Evolutionary conservation across 1,140 invertebrate species (phyloP), one percentile per base, ranked within the genome.

Genomic region (Formica selysi): DNA sequence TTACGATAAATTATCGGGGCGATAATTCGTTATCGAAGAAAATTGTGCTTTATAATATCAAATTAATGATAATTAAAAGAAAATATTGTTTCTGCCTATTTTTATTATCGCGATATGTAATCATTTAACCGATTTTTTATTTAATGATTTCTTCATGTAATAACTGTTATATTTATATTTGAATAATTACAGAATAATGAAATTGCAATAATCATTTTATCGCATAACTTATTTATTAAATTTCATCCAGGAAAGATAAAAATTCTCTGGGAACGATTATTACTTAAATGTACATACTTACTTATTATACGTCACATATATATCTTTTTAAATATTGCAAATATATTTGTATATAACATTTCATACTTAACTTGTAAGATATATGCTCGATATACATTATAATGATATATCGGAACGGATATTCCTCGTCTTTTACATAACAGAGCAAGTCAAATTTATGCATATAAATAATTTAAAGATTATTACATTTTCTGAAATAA

Each of bases 391-490:
- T 78, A 41, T 65, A 65, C 8, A 48, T 44, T 29, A 51, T 71
- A 71, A 81, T 5, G 3, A 73, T 48, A 83, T 16, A 13, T 83
- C 68, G n/a, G 79, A 83, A 83, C 26, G 6, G 1, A 62, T 48
- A 62, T 83, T 73, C 54, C 68, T 83, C 54, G 54, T 83, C 68
- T 13, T 73, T 71, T 29, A 71, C 3, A 16, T 61, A 71, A 81
- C 2, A 2, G 3, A 59, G 61, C 13, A 59, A 81, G 5, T 29
- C 7, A 44, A 64, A 65, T 48, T 2, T 29, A 41, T n/a, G 13
- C 19, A 71, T 3, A 73, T 6, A 71, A 26, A 61, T 48, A 61
- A 73, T 5, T 81, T 61, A 73, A 48, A 83, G 32, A 73, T 8
- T 48, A 83, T 73, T 71, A 0, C 13, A 2, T 70, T 80, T 26